phyloP scores from a whole-genome alignment of 2,113 vertebrate species.

The Siniperca knerii region DNA sequence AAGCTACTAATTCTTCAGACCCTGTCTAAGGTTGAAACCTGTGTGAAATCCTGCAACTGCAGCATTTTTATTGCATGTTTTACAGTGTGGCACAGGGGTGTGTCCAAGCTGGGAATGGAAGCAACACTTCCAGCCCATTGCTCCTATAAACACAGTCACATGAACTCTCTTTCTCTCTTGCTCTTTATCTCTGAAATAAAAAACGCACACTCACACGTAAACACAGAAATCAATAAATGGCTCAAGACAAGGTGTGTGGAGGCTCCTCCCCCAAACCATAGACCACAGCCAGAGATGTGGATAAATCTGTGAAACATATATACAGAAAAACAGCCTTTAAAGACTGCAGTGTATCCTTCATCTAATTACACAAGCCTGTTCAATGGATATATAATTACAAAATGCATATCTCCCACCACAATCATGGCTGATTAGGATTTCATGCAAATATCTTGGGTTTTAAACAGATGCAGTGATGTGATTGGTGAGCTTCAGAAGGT shows the following conservation, averaged over 20 bases:
- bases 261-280: constrained; percentile 19
- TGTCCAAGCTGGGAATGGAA: constrained; percentile 33
- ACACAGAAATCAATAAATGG: constrained; percentile 57
- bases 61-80: constrained; percentile 43
- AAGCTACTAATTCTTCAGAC: constrained; percentile 4
- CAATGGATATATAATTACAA: constrained; percentile 48
- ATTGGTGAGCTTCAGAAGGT: constrained; percentile 54
- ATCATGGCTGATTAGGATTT: constrained; percentile 52
- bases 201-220: constrained; percentile 28
- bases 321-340: not conserved
- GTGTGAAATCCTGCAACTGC: constrained; percentile 26
- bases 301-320: constrained; percentile 13
- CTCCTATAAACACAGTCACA: constrained; percentile 47
- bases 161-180: constrained; percentile 20
- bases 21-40: not conserved
- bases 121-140: constrained; percentile 43
- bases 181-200: constrained; percentile 27
- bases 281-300: constrained; percentile 8
- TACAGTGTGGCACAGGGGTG: constrained; percentile 39
- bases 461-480: constrained; percentile 54
- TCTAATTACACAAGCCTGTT: constrained; percentile 17
- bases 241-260: constrained; percentile 37
- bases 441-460: constrained; percentile 56
- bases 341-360: not conserved
- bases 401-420: constrained; percentile 39